These are phyloP conservation scores for Benthosema pterotum DNA, from an alignment of 2,797 vertebrate genomes.

Conservation along the genomic window DNA sequence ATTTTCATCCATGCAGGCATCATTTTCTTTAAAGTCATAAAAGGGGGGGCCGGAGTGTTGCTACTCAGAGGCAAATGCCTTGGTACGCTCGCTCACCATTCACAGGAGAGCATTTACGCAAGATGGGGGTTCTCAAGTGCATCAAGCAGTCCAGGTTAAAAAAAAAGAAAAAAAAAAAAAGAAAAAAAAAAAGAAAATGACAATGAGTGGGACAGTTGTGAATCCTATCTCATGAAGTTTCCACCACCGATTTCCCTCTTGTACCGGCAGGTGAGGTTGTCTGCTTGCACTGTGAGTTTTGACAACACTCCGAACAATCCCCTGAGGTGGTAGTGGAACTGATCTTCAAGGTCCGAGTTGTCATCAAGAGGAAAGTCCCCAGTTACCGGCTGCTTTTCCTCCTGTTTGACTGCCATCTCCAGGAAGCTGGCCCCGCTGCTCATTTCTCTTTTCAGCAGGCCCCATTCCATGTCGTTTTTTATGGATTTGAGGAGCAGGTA, in stretches of 20 bases:
- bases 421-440: conserved; percentile 77
- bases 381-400: conserved; percentile 59
- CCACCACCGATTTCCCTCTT: conserved; percentile 82
- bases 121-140: conserved; percentile 30
- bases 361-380: conserved; percentile 50
- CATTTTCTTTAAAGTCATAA: conserved; percentile 48
- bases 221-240: conserved; percentile 77
- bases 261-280: conserved; percentile 83
- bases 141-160: conserved; percentile 50
- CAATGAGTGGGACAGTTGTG: too few relatives aligned
- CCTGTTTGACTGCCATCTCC: conserved; percentile 80
- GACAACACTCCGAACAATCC: conserved; percentile 84
- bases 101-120: conserved; percentile 31
- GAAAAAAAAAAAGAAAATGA: background rate
- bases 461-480: conserved; percentile 87
- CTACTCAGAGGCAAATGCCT: conserved; percentile 45
- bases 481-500: conserved; percentile 86
- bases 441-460: conserved; percentile 78
- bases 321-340: conserved; percentile 82
- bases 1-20: conserved; percentile 39
- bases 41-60: conserved; percentile 35
- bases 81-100: conserved; percentile 59
- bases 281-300: conserved; percentile 82
- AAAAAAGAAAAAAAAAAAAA: background rate
- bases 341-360: conserved; percentile 74